Evolutionary conservation across 2,113 vertebrate genomes (phyloP).

Genomic region (Coregonus clupeaformis): DNA sequence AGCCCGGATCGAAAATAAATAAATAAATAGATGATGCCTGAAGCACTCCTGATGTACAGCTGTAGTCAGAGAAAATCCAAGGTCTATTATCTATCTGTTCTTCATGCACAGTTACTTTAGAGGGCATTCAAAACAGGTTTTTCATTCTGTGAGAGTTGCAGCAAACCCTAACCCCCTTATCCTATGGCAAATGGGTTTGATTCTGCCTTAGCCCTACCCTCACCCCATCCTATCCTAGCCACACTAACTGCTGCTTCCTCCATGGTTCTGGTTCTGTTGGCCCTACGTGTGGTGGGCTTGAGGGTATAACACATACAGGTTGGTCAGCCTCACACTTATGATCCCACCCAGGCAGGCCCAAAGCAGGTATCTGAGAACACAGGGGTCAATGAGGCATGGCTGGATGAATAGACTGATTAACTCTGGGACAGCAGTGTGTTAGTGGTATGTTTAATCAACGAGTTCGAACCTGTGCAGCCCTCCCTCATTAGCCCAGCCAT

Average conservation of each 20-base stretch:
- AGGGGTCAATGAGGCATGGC: conserved; percentile 13
- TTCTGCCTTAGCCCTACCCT: too few relatives aligned
- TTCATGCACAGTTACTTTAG: not conserved
- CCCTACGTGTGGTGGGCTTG: not conserved
- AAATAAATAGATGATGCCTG: too few relatives aligned
- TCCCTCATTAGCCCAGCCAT: conserved; percentile 43
- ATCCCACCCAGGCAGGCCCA: not conserved
- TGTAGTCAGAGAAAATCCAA: not conserved
- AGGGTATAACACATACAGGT: too few relatives aligned
- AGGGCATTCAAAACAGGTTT: conserved; percentile 1
- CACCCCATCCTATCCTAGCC: too few relatives aligned
- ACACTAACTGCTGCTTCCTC: too few relatives aligned
- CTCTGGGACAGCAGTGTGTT: conserved; percentile 47
- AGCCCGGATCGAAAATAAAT: too few relatives aligned
- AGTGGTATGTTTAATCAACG: conserved; percentile 37
- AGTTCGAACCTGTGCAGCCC: conserved; percentile 8
- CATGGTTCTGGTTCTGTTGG: too few relatives aligned
- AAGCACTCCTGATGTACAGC: conserved; percentile 11
- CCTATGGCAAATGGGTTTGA: too few relatives aligned
- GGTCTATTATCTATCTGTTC: not conserved
- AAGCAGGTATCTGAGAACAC: not conserved
- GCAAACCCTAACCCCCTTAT: not conserved
- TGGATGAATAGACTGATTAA: conserved; percentile 32
- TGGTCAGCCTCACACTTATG: not conserved
- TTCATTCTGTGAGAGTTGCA: not conserved